Percentiles rank a stretch among this genome's conserved stretches.
Evolutionary conservation across 1,140 invertebrate species (phyloP).

Genomic region (Papilio polytes): DNA sequence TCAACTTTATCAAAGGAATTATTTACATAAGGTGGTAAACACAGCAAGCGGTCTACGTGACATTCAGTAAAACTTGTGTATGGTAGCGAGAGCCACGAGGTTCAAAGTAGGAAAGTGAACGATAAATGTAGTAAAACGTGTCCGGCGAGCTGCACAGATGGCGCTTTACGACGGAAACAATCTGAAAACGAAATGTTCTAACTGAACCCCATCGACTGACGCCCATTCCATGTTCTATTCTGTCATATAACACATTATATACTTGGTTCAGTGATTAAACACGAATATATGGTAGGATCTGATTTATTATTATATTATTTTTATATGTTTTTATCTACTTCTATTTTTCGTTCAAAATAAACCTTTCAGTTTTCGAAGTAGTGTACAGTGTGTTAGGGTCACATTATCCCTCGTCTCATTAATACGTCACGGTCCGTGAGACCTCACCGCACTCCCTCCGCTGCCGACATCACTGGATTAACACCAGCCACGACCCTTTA

Average conservation of each 20-base stretch:
- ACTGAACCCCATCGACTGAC: background rate
- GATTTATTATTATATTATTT: background rate
- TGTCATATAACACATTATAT: background rate
- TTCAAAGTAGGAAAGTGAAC: slow-evolving; percentile 2
- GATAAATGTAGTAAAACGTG: slow-evolving; percentile 2
- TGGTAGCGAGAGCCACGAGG: background rate
- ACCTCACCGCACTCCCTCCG: background rate
- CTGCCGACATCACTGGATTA: background rate
- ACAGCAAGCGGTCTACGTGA: too few relatives aligned
- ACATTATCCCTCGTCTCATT: background rate
- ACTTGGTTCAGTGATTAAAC: background rate
- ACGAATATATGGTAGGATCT: too few relatives aligned
- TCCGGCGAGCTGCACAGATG: background rate
- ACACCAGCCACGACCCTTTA: background rate
- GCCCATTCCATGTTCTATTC: background rate
- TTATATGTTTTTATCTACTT: background rate
- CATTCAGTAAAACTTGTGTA: background rate
- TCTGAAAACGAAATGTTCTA: background rate
- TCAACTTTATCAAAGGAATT: too few relatives aligned
- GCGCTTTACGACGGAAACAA: background rate
- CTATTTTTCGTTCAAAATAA: background rate
- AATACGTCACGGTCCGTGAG: background rate
- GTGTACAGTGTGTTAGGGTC: background rate
- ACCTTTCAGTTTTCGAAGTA: background rate
- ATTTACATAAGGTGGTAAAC: too few relatives aligned